Evolutionary conservation across 2,888 invertebrate genomes (phyloP).

Genomic region (Drosophila demipolita): DNA sequence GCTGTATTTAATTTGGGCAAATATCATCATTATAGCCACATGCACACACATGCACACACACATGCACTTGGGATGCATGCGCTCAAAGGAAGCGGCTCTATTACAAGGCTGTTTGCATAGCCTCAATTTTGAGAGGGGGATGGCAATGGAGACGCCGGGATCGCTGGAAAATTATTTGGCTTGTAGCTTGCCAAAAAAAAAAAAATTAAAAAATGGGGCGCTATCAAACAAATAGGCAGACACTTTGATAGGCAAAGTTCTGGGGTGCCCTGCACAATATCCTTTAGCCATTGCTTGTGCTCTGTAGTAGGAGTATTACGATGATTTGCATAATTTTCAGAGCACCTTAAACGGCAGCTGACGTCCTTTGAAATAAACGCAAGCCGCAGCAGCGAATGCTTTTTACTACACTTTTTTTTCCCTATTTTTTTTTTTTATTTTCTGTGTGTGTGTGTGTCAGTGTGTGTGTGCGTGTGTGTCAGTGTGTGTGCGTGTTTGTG

Average conservation of each 20-base stretch:
- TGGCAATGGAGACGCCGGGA: not conserved
- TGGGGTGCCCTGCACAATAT: conserved; percentile 58
- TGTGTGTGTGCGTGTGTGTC: conserved; percentile 3
- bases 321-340: conserved; percentile 82
- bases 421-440: conserved; percentile 22
- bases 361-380: conserved; percentile 30
- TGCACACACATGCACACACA: conserved; percentile 39
- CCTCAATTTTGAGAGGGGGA: conserved; percentile 65
- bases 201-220: conserved; percentile 10
- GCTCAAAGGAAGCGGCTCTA: conserved; percentile 73
- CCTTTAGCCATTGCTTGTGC: conserved; percentile 65
- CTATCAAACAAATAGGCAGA: conserved; percentile 49
- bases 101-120: conserved; percentile 78
- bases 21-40: conserved; percentile 73
- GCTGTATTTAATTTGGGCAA: conserved; percentile 35
- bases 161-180: conserved; percentile 70
- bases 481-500: conserved; percentile 7
- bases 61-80: conserved; percentile 30
- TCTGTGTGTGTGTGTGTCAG: not conserved
- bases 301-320: conserved; percentile 78
- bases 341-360: conserved; percentile 70
- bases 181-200: conserved; percentile 61
- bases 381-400: conserved; percentile 44
- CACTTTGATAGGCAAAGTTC: conserved; percentile 47
- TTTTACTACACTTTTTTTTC: conserved; percentile 21